Percentiles rank a stretch among this genome's conserved stretches.
phyloP scores from a whole-genome alignment of 35 echinoderm and acorn worm genomes.

The Apostichopus japonicus region DNA sequence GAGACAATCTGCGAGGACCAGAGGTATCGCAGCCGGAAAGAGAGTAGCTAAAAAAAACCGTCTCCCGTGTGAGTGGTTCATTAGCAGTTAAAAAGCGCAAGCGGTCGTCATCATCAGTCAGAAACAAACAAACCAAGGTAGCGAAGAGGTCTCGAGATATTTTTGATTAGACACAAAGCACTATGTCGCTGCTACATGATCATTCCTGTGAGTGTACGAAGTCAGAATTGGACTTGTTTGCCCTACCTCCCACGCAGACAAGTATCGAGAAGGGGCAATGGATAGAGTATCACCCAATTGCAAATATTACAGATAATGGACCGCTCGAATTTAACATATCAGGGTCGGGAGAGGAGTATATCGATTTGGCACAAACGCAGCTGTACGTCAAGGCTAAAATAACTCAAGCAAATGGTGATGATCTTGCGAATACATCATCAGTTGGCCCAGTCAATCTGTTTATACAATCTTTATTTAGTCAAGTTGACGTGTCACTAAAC shows the following conservation, averaged over 20 bases:
- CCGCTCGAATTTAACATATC: constrained; percentile 69
- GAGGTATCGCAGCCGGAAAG: constrained; percentile 11
- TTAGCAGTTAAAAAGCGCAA: background rate
- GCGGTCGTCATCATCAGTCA: background rate
- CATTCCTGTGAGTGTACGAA: constrained; percentile 65
- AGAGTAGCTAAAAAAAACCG: background rate
- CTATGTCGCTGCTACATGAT: constrained; percentile 57
- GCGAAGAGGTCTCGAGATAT: constrained; percentile 41
- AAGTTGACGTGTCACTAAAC: constrained; percentile 70
- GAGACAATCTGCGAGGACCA: constrained; percentile 5
- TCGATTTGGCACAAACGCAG: constrained; percentile 57
- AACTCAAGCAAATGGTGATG: background rate
- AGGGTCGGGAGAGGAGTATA: constrained; percentile 47
- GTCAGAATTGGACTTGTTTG: constrained; percentile 76
- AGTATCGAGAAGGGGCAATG: constrained; percentile 70
- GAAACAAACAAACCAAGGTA: background rate
- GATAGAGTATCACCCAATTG: constrained; percentile 56
- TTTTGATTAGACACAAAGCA: constrained; percentile 16
- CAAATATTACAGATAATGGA: constrained; percentile 49
- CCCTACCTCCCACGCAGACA: constrained; percentile 13
- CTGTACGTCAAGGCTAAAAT: constrained; percentile 54
- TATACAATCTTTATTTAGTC: constrained; percentile 69
- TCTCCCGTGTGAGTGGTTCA: background rate
- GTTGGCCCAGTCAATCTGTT: constrained; percentile 74
- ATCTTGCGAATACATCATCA: background rate